Evolutionary conservation across 2,113 vertebrate species (phyloP).

Genomic region (Salvelinus fontinalis): DNA sequence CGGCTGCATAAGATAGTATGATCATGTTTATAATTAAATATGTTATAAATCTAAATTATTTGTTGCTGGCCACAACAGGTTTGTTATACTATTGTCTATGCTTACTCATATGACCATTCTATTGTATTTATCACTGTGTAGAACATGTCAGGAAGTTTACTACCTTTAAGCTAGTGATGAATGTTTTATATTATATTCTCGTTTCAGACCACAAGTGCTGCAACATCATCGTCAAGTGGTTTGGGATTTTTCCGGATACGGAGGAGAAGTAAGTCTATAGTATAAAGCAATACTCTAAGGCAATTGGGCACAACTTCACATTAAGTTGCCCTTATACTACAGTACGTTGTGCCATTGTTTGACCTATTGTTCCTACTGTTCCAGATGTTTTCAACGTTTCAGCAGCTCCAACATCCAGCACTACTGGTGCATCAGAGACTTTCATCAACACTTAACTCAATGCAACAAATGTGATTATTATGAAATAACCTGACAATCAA

Average conservation of each 20-base stretch:
- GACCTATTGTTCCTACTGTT: constrained; percentile 1
- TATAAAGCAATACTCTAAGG: not conserved
- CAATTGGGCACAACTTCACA: too few relatives aligned
- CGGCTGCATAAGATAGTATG: not conserved
- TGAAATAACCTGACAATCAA: too few relatives aligned
- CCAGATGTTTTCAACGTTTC: constrained; percentile 44
- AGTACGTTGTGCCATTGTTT: not conserved
- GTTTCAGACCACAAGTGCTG: constrained; percentile 44
- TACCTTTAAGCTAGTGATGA: not conserved
- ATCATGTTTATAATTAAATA: too few relatives aligned
- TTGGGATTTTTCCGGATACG: constrained; percentile 4
- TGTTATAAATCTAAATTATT: too few relatives aligned
- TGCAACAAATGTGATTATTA: not conserved
- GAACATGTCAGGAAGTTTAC: not conserved
- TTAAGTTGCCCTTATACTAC: too few relatives aligned
- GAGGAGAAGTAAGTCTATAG: constrained; percentile 29
- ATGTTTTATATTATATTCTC: not conserved
- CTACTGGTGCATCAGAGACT: not conserved
- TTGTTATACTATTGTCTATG: too few relatives aligned
- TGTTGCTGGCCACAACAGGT: too few relatives aligned
- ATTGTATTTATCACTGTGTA: too few relatives aligned
- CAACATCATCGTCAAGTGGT: constrained; percentile 22
- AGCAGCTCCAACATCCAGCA: not conserved
- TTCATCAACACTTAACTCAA: constrained; percentile 17
- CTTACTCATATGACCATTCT: too few relatives aligned